These are phyloP conservation scores for Argyrosomus regius DNA, from an alignment of 2,797 vertebrate genomes.

Conservation along the genomic window DNA sequence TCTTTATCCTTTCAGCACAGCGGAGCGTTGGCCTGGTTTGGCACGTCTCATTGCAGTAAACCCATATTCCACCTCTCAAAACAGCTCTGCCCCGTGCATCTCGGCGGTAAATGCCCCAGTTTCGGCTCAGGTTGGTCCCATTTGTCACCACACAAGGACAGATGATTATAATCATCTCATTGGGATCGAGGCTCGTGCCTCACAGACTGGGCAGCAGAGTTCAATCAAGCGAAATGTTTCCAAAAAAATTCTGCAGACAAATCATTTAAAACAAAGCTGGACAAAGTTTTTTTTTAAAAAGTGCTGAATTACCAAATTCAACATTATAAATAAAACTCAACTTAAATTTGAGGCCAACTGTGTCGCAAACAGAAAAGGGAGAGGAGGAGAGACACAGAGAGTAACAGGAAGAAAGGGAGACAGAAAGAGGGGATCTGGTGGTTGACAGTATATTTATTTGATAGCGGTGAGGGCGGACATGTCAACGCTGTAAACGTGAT, in stretches of 20 bases:
- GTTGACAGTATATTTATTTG: constrained; percentile 64
- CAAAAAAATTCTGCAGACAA: neutral
- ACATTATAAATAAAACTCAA: neutral
- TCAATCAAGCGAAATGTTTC: neutral
- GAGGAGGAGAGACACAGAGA: constrained; percentile 1
- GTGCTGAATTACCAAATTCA: neutral
- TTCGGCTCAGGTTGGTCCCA: constrained; percentile 9
- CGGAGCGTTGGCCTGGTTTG: constrained; percentile 36
- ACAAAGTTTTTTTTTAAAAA: neutral
- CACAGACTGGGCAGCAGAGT: neutral
- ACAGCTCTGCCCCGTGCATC: constrained; percentile 1
- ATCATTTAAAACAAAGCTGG: neutral
- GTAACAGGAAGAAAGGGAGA: neutral
- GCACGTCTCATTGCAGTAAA: constrained; percentile 7
- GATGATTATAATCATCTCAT: neutral
- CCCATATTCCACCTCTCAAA: constrained; percentile 8
- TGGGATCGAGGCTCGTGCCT: neutral
- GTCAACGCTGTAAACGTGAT: constrained; percentile 61
- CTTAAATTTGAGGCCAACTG: neutral
- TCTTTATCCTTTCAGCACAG: constrained; percentile 34
- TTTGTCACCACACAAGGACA: neutral
- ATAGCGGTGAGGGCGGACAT: constrained; percentile 46
- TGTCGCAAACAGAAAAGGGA: neutral
- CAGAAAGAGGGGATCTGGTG: constrained; percentile 1
- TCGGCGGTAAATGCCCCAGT: constrained; percentile 16